These are phyloP conservation scores for Leguminivora glycinivorella DNA, from an alignment of 1,140 invertebrate genomes.

Conservation along the genomic window DNA sequence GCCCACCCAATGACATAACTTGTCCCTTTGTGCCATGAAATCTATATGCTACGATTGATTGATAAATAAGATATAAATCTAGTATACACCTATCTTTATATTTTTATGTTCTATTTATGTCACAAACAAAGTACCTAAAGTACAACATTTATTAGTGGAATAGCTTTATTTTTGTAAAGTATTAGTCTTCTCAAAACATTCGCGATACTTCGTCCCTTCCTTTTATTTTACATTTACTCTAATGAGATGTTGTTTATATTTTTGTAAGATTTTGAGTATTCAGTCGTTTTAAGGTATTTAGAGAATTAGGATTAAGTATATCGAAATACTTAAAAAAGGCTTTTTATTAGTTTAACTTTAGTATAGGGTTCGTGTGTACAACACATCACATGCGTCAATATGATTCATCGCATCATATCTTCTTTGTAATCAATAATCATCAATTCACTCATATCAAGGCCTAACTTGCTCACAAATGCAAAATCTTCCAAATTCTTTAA, in stretches of 20 bases:
- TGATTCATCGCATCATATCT: conserved; percentile 15
- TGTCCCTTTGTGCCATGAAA: conserved; percentile 51
- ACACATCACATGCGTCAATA: conserved; percentile 15
- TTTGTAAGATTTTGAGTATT: conserved; percentile 41
- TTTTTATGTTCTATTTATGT: conserved; percentile 31
- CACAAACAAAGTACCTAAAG: conserved; percentile 31
- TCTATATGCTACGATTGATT: conserved; percentile 7
- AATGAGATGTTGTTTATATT: conserved; percentile 43
- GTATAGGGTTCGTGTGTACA: background rate
- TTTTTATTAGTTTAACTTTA: conserved; percentile 16
- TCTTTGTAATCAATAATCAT: conserved; percentile 12
- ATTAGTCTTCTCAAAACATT: conserved; percentile 32
- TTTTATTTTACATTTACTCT: conserved; percentile 34
- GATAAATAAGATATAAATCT: background rate
- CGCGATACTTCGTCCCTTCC: conserved; percentile 29
- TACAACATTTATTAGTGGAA: conserved; percentile 30
- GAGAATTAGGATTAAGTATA: conserved; percentile 16
- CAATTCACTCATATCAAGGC: conserved; percentile 41
- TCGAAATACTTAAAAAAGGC: conserved; percentile 28
- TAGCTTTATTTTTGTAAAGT: conserved; percentile 42
- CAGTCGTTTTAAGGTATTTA: conserved; percentile 33
- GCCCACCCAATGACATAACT: conserved; percentile 47
- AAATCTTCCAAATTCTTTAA: conserved; percentile 4
- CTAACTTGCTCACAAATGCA: conserved; percentile 39
- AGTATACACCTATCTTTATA: conserved; percentile 27